Evolutionary conservation across 1,140 invertebrate genomes (phyloP), one percentile per base, ranked within the genome.

Genomic region (Formica selysi): DNA sequence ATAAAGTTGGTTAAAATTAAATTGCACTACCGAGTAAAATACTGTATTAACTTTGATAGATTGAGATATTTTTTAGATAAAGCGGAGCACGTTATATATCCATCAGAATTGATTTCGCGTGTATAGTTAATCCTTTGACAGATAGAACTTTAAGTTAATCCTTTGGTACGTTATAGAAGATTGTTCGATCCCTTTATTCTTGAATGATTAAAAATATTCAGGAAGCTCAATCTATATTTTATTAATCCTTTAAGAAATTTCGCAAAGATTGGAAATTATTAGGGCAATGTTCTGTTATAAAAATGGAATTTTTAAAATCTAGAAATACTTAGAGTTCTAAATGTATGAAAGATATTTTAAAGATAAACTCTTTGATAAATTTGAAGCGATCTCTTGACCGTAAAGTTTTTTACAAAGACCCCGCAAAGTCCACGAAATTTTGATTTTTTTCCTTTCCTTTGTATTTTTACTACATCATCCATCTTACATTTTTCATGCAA

Each of bases 401-500:
- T 51, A 36, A 79, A 79, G 29, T 67, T 36, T 38, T 41, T 57
- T 6, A 29, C n/a, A 26, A 4, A 16, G 48, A 5, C 26, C 48
- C 16, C 16, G 16, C 48, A 51, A 19, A 51, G 48, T 16, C 13
- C 16, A 51, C 16, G 4, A 41, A 74, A 61, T 73, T 73, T 61
- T 26, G 64, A 80, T 59, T 83, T 41, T 41, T 32, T 8, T 11
- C 26, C 13, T 51, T 71, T 51, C 11, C 36, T 73, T n/a, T 29
- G 1, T 57, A 62, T 86, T 76, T 88, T 29, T 22, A 59, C 57
- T 26, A 38, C 68, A 85, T 87, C 88, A 81, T 67, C 16, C 48
- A 11, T 48, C 29, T 38, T 84, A 64, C 65, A 88, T 90, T 91
- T 91, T 90, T 91, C 90, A 80, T 85, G 29, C 83, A 78, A 91